phyloP scores from a whole-genome alignment of 1,140 invertebrate genomes.

The Pomacea maculata region DNA sequence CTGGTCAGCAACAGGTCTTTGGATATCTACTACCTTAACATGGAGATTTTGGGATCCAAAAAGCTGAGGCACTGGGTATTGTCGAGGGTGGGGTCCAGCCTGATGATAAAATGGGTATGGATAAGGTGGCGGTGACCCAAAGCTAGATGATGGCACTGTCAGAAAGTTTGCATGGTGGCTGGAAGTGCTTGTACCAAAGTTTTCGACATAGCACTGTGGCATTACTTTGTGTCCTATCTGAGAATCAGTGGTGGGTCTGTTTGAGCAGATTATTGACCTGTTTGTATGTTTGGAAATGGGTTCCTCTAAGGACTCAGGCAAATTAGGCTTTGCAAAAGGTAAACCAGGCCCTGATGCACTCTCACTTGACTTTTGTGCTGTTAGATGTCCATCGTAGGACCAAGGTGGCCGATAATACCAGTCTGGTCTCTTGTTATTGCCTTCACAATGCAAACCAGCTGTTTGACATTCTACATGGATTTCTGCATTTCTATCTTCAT shows the following conservation, averaged over 20 bases:
- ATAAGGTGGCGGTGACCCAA: constrained; percentile 8
- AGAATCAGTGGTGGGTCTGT: too few relatives aligned
- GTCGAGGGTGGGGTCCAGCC: background rate
- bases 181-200: too few relatives aligned
- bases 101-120: constrained; percentile 11
- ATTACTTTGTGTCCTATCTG: too few relatives aligned
- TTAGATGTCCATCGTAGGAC: constrained; percentile 4
- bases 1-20: background rate
- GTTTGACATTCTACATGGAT: background rate
- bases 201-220: too few relatives aligned
- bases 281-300: too few relatives aligned
- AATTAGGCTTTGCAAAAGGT: too few relatives aligned
- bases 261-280: too few relatives aligned
- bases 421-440: background rate
- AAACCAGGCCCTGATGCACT: background rate
- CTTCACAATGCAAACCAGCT: background rate
- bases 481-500: background rate
- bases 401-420: background rate
- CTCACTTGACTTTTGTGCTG: background rate
- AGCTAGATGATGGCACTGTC: background rate
- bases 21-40: constrained; percentile 11
- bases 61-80: constrained; percentile 2
- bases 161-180: too few relatives aligned
- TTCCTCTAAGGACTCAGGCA: too few relatives aligned
- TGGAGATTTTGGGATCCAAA: background rate